Conservation (phyloP, 1,140 invertebrate genomes). For the Ooceraea biroi region DNA sequence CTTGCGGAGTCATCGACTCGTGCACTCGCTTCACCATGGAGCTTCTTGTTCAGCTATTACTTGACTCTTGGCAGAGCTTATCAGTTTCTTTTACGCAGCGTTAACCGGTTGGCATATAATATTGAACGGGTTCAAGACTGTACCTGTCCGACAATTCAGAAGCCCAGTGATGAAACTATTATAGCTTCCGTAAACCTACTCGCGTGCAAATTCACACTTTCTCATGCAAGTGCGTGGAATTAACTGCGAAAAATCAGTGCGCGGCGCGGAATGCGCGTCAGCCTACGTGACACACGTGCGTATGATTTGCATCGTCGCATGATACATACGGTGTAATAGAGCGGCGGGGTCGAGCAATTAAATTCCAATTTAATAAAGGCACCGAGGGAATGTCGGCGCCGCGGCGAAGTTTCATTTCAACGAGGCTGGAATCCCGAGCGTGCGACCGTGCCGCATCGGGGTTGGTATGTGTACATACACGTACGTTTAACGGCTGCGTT, state of each 20-base stretch:
- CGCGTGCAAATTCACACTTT: not conserved
- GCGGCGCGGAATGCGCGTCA: constrained; percentile 54
- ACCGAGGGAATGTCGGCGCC: constrained; percentile 75
- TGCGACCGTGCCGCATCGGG: constrained; percentile 65
- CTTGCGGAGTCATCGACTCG: constrained; percentile 70
- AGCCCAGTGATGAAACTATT: not conserved
- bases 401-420: constrained; percentile 78
- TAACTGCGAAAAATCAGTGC: constrained; percentile 72
- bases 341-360: constrained; percentile 78
- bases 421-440: constrained; percentile 75
- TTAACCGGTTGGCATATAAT: constrained; percentile 60
- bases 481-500: constrained; percentile 64
- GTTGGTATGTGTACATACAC: constrained; percentile 69
- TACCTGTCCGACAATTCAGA: not conserved
- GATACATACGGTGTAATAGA: constrained; percentile 74
- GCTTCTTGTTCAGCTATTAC: constrained; percentile 65
- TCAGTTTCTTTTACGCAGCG: constrained; percentile 68
- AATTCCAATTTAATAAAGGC: constrained; percentile 82
- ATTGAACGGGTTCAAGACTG: no score
- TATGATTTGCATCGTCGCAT: constrained; percentile 71
- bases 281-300: constrained; percentile 65
- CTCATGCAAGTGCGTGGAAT: constrained; percentile 30
- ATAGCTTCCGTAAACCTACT: no score
- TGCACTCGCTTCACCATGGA: constrained; percentile 49
- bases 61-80: constrained; percentile 77